Conservation (phyloP, 2,797 vertebrate species). For the Capromys pilorides region DNA sequence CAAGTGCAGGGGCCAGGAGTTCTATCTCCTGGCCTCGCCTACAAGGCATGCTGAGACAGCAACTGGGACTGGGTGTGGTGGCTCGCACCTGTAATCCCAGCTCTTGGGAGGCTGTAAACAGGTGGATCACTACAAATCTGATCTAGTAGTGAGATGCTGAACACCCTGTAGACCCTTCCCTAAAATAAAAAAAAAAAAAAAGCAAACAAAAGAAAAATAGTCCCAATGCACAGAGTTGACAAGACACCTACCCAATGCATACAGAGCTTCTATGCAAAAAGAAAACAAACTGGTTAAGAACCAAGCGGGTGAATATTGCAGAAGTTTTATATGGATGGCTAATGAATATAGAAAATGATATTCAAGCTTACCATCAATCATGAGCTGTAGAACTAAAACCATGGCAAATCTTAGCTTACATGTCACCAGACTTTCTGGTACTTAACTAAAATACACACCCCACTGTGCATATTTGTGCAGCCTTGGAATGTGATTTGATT, state of each 20-base stretch:
- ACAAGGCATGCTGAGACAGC: too few species aligned
- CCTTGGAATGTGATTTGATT: background rate
- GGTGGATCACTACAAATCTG: too few species aligned
- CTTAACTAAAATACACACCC: background rate
- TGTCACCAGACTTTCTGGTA: background rate
- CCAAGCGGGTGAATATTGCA: background rate
- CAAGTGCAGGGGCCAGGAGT: too few species aligned
- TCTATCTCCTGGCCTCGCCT: too few species aligned
- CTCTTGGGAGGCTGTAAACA: too few species aligned
- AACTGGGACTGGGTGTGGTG: too few species aligned
- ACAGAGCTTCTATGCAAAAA: background rate
- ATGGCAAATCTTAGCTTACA: conserved; percentile 3
- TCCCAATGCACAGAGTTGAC: background rate
- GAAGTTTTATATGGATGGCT: background rate
- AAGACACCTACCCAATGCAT: background rate
- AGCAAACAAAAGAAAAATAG: background rate
- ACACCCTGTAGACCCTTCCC: too few species aligned
- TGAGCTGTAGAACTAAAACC: background rate
- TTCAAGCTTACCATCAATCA: background rate
- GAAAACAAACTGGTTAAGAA: background rate
- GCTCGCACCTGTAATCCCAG: too few species aligned
- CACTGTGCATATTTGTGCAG: background rate
- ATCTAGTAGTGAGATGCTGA: too few species aligned
- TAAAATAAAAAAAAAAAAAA: background rate
- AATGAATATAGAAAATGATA: background rate